These are phyloP conservation scores for Phorcus lineatus DNA, from an alignment of 2,888 invertebrate genomes.

Conservation along the genomic window DNA sequence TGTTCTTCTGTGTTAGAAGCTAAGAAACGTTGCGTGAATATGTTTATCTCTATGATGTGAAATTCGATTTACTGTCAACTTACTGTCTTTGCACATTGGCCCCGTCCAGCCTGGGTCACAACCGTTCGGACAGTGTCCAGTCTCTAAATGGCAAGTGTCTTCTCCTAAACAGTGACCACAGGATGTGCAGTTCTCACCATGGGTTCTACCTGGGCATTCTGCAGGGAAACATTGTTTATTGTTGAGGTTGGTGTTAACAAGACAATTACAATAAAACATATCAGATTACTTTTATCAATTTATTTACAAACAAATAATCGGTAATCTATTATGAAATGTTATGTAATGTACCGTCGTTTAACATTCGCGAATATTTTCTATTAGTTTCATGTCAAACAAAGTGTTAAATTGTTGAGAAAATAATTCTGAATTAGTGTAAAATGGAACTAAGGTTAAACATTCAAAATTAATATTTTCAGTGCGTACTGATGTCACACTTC, in stretches of 20 bases:
- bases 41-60: not conserved
- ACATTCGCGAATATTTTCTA: no score
- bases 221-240: not conserved
- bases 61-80: no score
- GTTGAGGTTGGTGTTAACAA: constrained; percentile 2
- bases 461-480: no score
- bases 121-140: constrained; percentile 5
- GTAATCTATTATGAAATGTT: no score
- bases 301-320: no score
- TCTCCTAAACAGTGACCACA: not conserved
- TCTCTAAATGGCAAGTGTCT: not conserved
- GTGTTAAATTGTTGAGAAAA: not conserved
- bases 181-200: not conserved
- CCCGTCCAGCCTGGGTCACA: constrained; percentile 7
- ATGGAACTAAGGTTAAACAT: no score
- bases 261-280: no score
- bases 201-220: not conserved
- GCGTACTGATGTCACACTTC: not conserved
- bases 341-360: no score
- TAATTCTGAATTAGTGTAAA: no score
- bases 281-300: no score
- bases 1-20: no score
- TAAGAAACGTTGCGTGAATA: not conserved
- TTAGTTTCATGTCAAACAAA: no score
- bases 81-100: not conserved